Evolutionary conservation across 2,888 invertebrate species (phyloP), one percentile per base, ranked within the genome.

Genomic region (Galeruca laticollis): DNA sequence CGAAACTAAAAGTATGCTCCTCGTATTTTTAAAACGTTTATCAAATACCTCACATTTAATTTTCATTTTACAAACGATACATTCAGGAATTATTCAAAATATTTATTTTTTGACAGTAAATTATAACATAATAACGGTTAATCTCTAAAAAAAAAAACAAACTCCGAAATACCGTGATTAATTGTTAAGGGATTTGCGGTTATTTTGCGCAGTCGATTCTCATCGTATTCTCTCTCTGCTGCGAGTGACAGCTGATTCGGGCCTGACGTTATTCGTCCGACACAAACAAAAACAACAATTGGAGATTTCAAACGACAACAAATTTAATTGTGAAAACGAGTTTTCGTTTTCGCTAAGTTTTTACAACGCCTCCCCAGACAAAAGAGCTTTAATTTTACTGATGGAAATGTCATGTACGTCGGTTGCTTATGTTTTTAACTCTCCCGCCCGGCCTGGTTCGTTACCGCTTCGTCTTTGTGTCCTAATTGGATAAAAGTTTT

Each of bases 291-390:
- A 75, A 76, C 76, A 74, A 73, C 73, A 74, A 76, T 74, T 72
- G 69, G 72, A 70, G 74, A 74, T 74, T 74, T 70, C 72, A 68
- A 72, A 73, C 70, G 73, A 73, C 73, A 73, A 71, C 72, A 67
- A 70, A 71, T 75, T 72, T 73, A 76, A 75, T 73, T 75, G 76
- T 72, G 73, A 76, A 76, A 72, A 69, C 73, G 76, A 74, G 72
- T 73, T 72, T 65, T 72, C 71, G 72, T 72, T 74, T 71, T 71
- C 72, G 65, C 68, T 63, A 69, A 72, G 72, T 74, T 74, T 74
- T 74, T 72, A 71, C 59, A 47, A 60, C 71, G 69, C 70, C 70
- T 68, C 62, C 69, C 61, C 63, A 71, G 70, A 74, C 72, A 69
- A 71, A 74, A 69, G 74, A 64, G 72, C 72, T 74, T 74, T 72